These are phyloP conservation scores for Hypotaenidia okinawae DNA, from an alignment of 2,797 vertebrate species.

Conservation along the genomic window DNA sequence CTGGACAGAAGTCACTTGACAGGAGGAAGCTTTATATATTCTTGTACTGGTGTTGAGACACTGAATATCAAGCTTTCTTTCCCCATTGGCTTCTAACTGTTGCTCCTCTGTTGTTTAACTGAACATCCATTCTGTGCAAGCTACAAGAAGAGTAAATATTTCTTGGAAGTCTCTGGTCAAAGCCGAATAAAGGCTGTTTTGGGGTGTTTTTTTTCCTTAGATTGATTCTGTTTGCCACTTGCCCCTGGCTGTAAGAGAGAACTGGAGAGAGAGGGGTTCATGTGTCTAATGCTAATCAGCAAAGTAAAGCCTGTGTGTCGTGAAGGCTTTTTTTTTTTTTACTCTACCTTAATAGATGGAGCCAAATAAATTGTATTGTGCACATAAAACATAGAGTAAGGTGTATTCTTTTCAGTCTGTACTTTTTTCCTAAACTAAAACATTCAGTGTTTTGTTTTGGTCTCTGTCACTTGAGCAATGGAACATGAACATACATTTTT, in stretches of 20 bases:
- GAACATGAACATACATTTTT: background rate
- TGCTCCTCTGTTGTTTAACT: background rate
- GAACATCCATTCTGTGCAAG: background rate
- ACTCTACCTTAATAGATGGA: background rate
- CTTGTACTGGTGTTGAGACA: background rate
- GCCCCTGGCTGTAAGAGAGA: background rate
- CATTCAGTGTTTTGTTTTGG: background rate
- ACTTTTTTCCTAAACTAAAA: background rate
- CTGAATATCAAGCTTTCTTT: background rate
- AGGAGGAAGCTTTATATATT: background rate
- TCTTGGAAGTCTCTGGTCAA: background rate
- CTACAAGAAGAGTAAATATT: background rate
- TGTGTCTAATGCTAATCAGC: background rate
- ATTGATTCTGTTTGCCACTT: slow-evolving; percentile 43
- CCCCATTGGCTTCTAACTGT: background rate
- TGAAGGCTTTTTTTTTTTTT: background rate
- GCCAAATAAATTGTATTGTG: slow-evolving; percentile 18
- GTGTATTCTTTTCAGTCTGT: background rate
- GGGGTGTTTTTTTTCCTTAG: slow-evolving; percentile 10
- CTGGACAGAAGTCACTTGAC: slow-evolving; percentile 29
- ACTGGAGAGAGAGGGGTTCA: background rate
- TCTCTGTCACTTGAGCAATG: background rate
- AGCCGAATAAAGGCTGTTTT: background rate
- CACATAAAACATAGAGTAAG: slow-evolving; percentile 2
- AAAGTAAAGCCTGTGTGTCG: background rate